Evolutionary conservation across 2,888 invertebrate genomes (phyloP).

Genomic region (Liopterus haemorrhoidalis): DNA sequence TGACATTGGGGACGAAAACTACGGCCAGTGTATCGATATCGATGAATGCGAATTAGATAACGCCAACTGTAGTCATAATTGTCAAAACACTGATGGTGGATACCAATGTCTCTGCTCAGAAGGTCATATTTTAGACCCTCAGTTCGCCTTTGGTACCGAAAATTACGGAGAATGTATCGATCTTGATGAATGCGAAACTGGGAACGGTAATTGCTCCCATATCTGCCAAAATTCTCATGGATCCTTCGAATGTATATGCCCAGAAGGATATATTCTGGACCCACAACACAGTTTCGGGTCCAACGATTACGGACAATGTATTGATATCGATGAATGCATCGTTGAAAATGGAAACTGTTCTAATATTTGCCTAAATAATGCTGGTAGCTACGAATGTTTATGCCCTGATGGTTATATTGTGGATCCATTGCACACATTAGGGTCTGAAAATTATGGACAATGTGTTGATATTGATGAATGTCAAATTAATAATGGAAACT

Average conservation of each 20-base stretch:
- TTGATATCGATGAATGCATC: slow-evolving; percentile 45
- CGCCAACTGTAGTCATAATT: slow-evolving; percentile 52
- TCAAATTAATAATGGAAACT: slow-evolving; percentile 39
- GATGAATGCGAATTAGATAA: slow-evolving; percentile 52
- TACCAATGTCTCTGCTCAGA: slow-evolving; percentile 51
- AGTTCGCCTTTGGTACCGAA: too few species aligned
- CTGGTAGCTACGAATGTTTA: slow-evolving; percentile 45
- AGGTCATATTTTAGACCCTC: slow-evolving; percentile 48
- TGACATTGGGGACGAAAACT: slow-evolving; percentile 35
- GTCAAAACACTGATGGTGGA: slow-evolving; percentile 54
- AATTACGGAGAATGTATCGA: slow-evolving; percentile 43
- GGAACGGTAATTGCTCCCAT: slow-evolving; percentile 54
- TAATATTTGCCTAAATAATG: slow-evolving; percentile 46
- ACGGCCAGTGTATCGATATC: slow-evolving; percentile 59
- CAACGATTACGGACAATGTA: too few species aligned
- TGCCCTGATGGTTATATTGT: slow-evolving; percentile 37
- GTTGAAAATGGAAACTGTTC: slow-evolving; percentile 42
- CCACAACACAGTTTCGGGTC: slow-evolving; percentile 42
- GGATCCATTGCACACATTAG: too few species aligned
- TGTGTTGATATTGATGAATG: slow-evolving; percentile 33
- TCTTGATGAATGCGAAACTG: slow-evolving; percentile 56
- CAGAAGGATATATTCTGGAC: slow-evolving; percentile 46
- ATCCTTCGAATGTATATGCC: slow-evolving; percentile 56
- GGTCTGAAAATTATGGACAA: slow-evolving; percentile 38
- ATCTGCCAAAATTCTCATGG: slow-evolving; percentile 57